Conservation (phyloP, 2,113 vertebrate genomes). For the Sigmodon hispidus region DNA sequence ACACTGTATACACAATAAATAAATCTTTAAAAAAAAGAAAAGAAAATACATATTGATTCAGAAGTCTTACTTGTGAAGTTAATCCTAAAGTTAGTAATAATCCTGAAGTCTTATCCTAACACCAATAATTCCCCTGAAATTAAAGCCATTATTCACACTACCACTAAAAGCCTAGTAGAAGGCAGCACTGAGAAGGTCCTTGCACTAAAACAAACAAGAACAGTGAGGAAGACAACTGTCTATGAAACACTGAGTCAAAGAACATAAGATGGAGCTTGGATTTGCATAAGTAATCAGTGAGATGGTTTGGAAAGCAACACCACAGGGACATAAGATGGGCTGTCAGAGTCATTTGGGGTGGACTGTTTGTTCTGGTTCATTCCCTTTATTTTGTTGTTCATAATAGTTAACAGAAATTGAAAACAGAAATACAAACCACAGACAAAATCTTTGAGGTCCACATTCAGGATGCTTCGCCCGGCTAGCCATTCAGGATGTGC, state of each 20-base stretch:
- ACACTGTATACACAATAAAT: too few species aligned
- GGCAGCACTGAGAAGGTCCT: background rate
- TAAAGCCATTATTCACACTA: conserved; percentile 1
- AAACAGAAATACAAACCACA: conserved; percentile 87
- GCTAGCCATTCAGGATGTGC: conserved; percentile 88
- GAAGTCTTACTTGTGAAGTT: background rate
- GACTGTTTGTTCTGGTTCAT: background rate
- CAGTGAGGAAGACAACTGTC: background rate
- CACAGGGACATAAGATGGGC: background rate
- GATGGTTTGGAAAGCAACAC: background rate
- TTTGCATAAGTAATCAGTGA: background rate
- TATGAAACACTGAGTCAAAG: background rate
- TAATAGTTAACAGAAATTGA: background rate
- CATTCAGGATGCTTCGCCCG: conserved; percentile 85
- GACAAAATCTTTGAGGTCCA: conserved; percentile 87
- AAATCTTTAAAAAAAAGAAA: too few species aligned
- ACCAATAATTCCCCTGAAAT: background rate
- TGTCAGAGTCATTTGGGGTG: background rate
- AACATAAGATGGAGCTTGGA: conserved; percentile 19
- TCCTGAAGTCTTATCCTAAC: background rate
- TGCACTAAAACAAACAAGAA: background rate
- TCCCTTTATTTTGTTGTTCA: background rate
- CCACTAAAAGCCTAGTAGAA: background rate
- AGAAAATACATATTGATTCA: background rate
- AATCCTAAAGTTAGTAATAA: background rate